These are phyloP conservation scores for Asteroscopus sphinx DNA, from an alignment of 2,888 invertebrate species.

Conservation along the genomic window DNA sequence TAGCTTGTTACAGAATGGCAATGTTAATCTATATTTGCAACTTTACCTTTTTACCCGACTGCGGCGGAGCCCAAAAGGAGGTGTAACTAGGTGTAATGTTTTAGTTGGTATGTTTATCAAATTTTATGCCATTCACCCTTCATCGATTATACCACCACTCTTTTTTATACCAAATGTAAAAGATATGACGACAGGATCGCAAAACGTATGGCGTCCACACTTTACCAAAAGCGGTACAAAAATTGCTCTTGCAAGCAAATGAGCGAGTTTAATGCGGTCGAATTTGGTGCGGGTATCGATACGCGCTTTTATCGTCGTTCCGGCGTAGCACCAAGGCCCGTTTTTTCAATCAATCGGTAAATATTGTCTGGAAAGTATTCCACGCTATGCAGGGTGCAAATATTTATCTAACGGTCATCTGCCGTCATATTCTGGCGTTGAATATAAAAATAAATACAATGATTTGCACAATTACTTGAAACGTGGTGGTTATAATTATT, in stretches of 20 bases:
- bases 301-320: conserved; percentile 20
- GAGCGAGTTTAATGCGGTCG: conserved; percentile 33
- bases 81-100: too few species aligned
- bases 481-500: too few species aligned
- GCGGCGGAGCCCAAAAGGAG: too few species aligned
- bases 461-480: too few species aligned
- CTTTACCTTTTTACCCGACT: too few species aligned
- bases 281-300: conserved; percentile 25
- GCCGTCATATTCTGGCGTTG: neutral
- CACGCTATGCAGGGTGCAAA: neutral
- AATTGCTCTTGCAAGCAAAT: conserved; percentile 21
- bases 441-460: too few species aligned
- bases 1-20: too few species aligned
- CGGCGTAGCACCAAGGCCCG: conserved; percentile 3
- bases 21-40: too few species aligned
- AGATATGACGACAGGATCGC: neutral
- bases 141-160: too few species aligned
- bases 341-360: conserved; percentile 15
- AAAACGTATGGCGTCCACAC: conserved; percentile 5
- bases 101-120: too few species aligned
- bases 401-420: neutral
- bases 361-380: conserved; percentile 3
- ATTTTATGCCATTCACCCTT: too few species aligned
- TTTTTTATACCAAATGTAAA: too few species aligned
- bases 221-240: conserved; percentile 9